phyloP scores from a whole-genome alignment of 2,113 vertebrate genomes.

The Malurus elegans region DNA sequence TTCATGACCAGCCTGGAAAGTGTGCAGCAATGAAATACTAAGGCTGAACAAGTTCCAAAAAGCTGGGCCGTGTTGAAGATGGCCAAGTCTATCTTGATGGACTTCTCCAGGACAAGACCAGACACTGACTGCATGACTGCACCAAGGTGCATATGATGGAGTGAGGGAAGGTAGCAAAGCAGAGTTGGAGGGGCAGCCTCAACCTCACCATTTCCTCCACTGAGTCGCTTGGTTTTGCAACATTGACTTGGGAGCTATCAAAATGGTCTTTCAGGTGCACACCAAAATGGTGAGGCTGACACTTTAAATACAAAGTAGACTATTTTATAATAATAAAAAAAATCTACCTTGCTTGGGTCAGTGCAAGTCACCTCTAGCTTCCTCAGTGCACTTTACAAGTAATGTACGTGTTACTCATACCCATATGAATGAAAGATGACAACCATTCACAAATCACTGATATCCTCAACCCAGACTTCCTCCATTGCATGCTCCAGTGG shows the following conservation, averaged over 20 bases:
- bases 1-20: not conserved
- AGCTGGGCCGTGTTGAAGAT: not conserved
- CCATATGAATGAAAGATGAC: not conserved
- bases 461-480: not conserved
- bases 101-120: not conserved
- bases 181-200: fast-evolving
- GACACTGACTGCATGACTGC: not conserved
- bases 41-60: not conserved
- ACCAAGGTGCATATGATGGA: not conserved
- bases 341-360: not conserved
- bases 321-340: not conserved
- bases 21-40: not conserved
- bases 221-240: not conserved
- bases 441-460: not conserved
- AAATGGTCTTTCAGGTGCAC: not conserved
- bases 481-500: not conserved
- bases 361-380: not conserved
- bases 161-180: not conserved
- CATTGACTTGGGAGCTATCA: not conserved
- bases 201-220: not conserved
- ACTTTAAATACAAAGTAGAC: not conserved
- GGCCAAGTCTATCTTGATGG: not conserved
- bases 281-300: not conserved
- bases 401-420: not conserved
- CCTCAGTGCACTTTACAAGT: not conserved